Evolutionary conservation across 1,140 invertebrate genomes (phyloP).

Genomic region (Phymorhynchus buccinoides): DNA sequence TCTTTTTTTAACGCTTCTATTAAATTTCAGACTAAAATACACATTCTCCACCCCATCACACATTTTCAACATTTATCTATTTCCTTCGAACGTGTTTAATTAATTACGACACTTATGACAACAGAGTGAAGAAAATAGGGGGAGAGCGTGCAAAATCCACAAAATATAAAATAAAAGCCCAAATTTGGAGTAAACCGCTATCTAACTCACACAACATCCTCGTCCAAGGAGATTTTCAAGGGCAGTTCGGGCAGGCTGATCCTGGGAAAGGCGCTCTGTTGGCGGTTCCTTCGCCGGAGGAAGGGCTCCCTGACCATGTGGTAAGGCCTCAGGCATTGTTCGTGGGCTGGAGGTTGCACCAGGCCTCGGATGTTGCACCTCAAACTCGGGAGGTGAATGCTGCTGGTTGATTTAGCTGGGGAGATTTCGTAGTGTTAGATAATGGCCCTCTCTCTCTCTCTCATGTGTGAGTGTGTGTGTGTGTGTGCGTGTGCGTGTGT

Average conservation of each 20-base stretch:
- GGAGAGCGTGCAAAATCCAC: too few relatives aligned
- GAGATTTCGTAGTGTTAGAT: neutral
- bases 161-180: too few relatives aligned
- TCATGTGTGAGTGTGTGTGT: neutral
- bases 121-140: too few relatives aligned
- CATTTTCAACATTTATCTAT: too few relatives aligned
- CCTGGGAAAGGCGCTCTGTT: neutral
- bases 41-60: too few relatives aligned
- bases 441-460: too few relatives aligned
- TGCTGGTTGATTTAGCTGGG: neutral
- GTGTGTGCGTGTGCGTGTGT: slow-evolving; percentile 19
- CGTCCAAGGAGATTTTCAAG: neutral
- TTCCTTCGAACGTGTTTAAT: too few relatives aligned
- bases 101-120: too few relatives aligned
- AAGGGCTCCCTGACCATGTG: slow-evolving; percentile 14
- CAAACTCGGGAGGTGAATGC: neutral
- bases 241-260: neutral
- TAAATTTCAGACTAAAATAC: too few relatives aligned
- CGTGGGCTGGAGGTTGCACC: neutral
- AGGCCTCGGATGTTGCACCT: slow-evolving; percentile 8
- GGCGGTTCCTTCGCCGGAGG: neutral
- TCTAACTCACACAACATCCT: neutral
- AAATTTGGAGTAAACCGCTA: too few relatives aligned
- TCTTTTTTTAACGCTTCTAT: too few relatives aligned
- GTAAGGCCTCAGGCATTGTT: neutral